Evolutionary conservation across 2,888 invertebrate genomes (phyloP).

Genomic region (Xanthia icteritia): DNA sequence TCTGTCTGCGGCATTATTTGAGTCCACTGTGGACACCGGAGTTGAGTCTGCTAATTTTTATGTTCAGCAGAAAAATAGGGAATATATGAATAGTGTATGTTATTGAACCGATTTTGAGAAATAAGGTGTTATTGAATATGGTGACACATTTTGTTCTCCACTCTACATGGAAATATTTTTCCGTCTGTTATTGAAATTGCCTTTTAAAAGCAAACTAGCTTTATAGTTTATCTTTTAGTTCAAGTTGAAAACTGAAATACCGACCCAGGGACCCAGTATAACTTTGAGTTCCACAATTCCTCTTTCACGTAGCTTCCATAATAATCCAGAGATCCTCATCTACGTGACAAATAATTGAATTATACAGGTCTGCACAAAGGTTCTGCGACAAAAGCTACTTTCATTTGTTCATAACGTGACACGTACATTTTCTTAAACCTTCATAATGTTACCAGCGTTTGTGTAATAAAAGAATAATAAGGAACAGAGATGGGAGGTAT

Average conservation of each 20-base stretch:
- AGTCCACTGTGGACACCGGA: slow-evolving; percentile 30
- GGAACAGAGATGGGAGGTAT: slow-evolving; percentile 65
- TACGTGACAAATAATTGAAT: slow-evolving; percentile 67
- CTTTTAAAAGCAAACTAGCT: slow-evolving; percentile 10
- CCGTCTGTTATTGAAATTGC: slow-evolving; percentile 16
- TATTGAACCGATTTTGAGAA: slow-evolving; percentile 33
- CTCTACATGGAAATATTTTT: slow-evolving; percentile 1
- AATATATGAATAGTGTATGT: slow-evolving; percentile 19
- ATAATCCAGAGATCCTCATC: slow-evolving; percentile 52
- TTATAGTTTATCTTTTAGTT: slow-evolving; percentile 17
- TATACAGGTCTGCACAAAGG: slow-evolving; percentile 59
- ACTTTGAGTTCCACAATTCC: slow-evolving; percentile 18
- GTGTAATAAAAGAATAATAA: slow-evolving; percentile 76
- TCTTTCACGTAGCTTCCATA: slow-evolving; percentile 27
- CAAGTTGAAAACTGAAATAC: neutral
- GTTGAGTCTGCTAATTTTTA: slow-evolving; percentile 39
- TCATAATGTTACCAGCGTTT: slow-evolving; percentile 69
- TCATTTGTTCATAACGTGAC: slow-evolving; percentile 62
- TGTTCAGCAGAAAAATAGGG: slow-evolving; percentile 16
- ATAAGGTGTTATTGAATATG: slow-evolving; percentile 18
- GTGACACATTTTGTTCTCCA: slow-evolving; percentile 2
- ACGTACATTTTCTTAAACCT: slow-evolving; percentile 66
- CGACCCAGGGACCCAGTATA: neutral
- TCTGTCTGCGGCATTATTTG: slow-evolving; percentile 54
- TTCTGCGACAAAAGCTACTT: slow-evolving; percentile 49